Base-by-base conservation (phyloP, 2,888 invertebrate species). In the Baronia brevicornis region DNA sequence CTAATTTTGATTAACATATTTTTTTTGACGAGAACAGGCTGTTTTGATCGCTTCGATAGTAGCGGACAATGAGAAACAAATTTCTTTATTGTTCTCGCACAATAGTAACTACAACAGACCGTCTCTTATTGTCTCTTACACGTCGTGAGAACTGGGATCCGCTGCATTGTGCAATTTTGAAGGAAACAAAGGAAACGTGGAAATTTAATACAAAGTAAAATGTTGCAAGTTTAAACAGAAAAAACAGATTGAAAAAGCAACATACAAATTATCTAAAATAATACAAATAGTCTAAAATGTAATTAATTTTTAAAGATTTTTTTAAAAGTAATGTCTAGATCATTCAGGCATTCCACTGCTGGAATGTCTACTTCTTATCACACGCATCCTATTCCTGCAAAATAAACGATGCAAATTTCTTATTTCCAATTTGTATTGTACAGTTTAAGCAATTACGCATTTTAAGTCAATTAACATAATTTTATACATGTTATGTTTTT, bases 151-250 rank as follows among this genome's bases (percentile, higher is more conserved):
- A 54, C 24, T 17, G 25, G 35, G 38, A 38, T 33, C 22, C 10
- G 21, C 17, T 14, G 8, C 21, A 35, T 48, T 56, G 54, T 54
- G 55, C 44, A 60, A 61, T 51, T 50, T 39, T 40, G 44, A 46
- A 53, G 54, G 45, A 52, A 57, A 57, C 44, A 39, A 30, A 51
- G 54, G 53, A 56, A 54, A 39, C 42, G 40, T 33, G 33, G 40
- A 39, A 37, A 44, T 46, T 47, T n/a, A n/a, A n/a, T 51, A 45
- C 46, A 47, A 50, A 48, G 48, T 38, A 32, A 40, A 33, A 36
- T 38, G 41, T 38, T 34, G 28, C 9, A 30, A 33, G n/a, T 13
- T 8, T 13, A 7, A 3, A 17, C 15, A n/a, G n/a, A n/a, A n/a
- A n/a, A n/a, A n/a, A n/a, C n/a, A n/a, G n/a, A n/a, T n/a, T n/a